Base-by-base conservation (phyloP, 2,888 invertebrate genomes). In the Mesorhabditis belari region DNA sequence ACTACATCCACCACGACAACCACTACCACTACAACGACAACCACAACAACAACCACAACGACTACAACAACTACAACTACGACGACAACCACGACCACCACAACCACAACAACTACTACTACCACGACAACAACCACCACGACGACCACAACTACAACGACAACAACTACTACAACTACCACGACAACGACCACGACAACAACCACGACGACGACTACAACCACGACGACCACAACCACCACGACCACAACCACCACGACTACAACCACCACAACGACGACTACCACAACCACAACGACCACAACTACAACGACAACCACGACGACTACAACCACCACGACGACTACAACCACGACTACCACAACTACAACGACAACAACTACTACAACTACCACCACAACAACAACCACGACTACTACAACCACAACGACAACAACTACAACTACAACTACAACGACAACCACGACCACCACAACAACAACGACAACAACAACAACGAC, bases 91-190 rank as follows among this genome's bases (percentile, higher is more conserved):
- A 9, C 58, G 26, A 58, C 58, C 23, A 58, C 58, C 17, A 51
- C 49, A 44, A 23, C 21, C 3, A 24, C 21, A 49, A 52, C 58
- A 6, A 58, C 58, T 4, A 58, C 58, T 19, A 58, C 52, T 5
- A 58, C 58, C 24, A 62, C 61, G 9, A 58, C 55, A 1, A 59
- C 65, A 17, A 64, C 49, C 49, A 55, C 58, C 2, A 52, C 61
- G 19, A 63, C 61, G 2, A 50, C 51, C 4, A 28, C 58, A 0
- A 57, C 59, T 4, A 25, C 35, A 12, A 58, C 54, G 12, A 63
- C 64, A 19, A 28, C 64, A 12, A 64, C 62, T 2, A 63, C 64
- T 24, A 62, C 61, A 6, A 58, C 55, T 1, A 59, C 65, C 23
- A 64, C 49, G 28, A 55, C 58, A 3, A 52, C 61, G 19, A 63